Evolutionary conservation across 2,113 vertebrate genomes (phyloP), one percentile per base, ranked within the genome.

Genomic region (Electrona antarctica): DNA sequence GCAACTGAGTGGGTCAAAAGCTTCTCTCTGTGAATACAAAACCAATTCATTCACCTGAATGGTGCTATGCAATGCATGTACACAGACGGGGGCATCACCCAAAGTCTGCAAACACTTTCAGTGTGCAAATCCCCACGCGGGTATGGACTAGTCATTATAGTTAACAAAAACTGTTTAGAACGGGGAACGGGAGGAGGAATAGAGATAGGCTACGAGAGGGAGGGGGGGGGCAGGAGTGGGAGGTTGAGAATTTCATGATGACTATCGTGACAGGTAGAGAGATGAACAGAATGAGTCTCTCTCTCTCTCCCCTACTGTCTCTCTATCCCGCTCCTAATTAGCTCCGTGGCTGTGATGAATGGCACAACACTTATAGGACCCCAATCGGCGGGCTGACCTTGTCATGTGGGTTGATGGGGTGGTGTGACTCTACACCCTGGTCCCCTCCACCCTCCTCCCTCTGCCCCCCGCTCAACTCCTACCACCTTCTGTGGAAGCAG

Each of bases 361-460:
- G 89, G 76, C 83, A 57, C 69, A 59, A 71, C 74, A 65, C 80
- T 91, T 79, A 66, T 41, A 41, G 33, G 85, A 79, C 78, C 79
- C 1, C 59, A 80, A 87, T 91, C 76, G 64, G 69, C 71, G 65
- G 85, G 63, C 85, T 85, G 91, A 91, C 93, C 91, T 93, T 92
- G 89, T 93, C 88, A 75, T 89, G 85, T 29, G 91, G 91, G 80
- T 79, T 90, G 82, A 90, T 88, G 78, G 78, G 76, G 72, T 83
- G 75, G 58, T 78, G 71, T 81, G 82, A 82, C 83, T 79, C 58
- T 80, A 63, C 77, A 78, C 75, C 69, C 61, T 2, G 33, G 33
- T 67, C 8, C 76, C 21, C 61, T 72, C 64, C 69, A 8, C 47
- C 60, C 67, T 21, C 69, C 76, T 74, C 73, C 70, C 73, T 52